A percentile compares a stretch with the other conserved stretches of the same genome.
These are phyloP conservation scores for Stichopus chloronotus DNA, from an alignment of 35 echinoderm and acorn worm species.

Conservation along the genomic window DNA sequence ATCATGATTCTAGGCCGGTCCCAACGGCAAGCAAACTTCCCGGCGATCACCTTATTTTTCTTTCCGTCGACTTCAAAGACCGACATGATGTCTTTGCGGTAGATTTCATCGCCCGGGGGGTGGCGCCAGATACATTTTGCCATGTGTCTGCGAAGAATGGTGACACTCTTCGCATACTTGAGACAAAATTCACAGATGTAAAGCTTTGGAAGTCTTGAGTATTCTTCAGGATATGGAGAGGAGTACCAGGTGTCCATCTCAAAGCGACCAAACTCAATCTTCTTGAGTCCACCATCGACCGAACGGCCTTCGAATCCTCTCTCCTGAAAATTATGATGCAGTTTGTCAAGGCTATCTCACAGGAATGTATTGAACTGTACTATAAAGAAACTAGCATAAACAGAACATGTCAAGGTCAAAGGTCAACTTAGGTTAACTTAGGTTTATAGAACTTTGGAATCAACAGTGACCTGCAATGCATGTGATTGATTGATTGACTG, in stretches of 20 bases:
- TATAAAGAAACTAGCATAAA: not conserved
- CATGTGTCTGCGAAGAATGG: constrained; percentile 88
- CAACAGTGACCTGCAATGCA: no score
- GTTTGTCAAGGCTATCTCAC: not conserved
- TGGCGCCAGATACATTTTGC: constrained; percentile 97
- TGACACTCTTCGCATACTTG: constrained; percentile 94
- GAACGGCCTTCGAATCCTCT: constrained; percentile 62
- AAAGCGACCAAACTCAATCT: constrained; percentile 94
- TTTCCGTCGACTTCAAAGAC: constrained; percentile 99
- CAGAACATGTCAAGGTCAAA: not conserved
- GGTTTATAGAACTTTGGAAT: no score
- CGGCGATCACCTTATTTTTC: constrained; percentile 87
- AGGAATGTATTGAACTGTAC: no score
- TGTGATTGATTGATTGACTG: no score
- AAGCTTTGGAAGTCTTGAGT: constrained; percentile 84
- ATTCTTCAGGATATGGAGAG: constrained; percentile 95
- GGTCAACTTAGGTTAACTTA: not conserved
- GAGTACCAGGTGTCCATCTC: constrained; percentile 97
- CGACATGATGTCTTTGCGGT: constrained; percentile 87
- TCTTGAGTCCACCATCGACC: constrained; percentile 80
- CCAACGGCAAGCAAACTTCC: no score
- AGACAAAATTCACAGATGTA: constrained; percentile 99
- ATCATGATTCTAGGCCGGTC: no score
- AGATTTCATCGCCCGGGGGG: constrained; percentile 95
- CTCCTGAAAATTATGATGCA: constrained; percentile 62